Base-by-base conservation (phyloP, 2,797 vertebrate genomes). In the Hemitrygon akajei region DNA sequence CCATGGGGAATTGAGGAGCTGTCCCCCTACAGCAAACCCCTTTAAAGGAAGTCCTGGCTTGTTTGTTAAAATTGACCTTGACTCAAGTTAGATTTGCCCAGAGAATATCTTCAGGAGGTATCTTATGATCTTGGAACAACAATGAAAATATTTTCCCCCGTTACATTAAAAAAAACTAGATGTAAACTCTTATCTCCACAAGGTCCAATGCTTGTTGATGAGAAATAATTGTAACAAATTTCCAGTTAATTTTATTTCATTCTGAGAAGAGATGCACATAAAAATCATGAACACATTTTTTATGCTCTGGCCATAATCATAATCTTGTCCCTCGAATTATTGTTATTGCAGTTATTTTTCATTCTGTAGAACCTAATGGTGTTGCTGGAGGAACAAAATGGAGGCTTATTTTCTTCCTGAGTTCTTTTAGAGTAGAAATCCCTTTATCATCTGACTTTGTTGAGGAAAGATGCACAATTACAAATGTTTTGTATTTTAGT, bases 391-490 rank as follows among this genome's bases (percentile, higher is more conserved):
- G 73, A 93, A 76, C 27, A 93, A 25, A 92, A 75, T 66, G 30
- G 5, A 20, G 18, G 12, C 47, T 27, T 16, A n/a, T 37, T 89
- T 86, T 71, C 30, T 37, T 40, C 91, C 40, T 63, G 40, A 76
- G 71, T 47, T 71, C 56, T 40, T 47, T 18, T 58, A 76, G 11
- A 14, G 25, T 40, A 22, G 22, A 63, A 76, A 56, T 7, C 25
- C 18, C 7, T 30, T 40, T 14, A 30, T 25, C 71, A 56, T 58
- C 40, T 93, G 71, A 93, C n/a, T 40, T n/a, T 76, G 63, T 93
- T 27, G 73, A 69, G n/a, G 60, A 37, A 69, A 89, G 63, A 89
- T 22, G 86, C 37, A 76, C 71, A 76, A 58, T 93, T 93, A 93
- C 66, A 93, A 25, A 76, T 73, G 71, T 75, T 89, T 93, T 56